Evolutionary conservation across 2,888 invertebrate genomes (phyloP), one percentile per base, ranked within the genome.

Genomic region (Epiblema foenella): DNA sequence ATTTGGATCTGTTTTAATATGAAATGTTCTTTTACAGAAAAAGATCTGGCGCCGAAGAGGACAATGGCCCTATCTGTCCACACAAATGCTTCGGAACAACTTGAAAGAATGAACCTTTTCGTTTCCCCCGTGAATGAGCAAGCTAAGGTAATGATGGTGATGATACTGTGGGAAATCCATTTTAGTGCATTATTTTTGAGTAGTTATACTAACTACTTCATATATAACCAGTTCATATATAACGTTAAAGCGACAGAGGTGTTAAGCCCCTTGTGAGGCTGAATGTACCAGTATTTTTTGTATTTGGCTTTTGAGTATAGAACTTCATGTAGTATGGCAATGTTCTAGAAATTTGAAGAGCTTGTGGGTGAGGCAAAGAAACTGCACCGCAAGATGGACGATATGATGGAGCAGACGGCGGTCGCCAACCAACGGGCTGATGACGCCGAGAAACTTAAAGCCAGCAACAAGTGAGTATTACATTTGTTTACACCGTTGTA

Each of bases 331-430:
- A 24, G 33, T 33, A 33, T 33, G 8, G 1, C 7, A 10, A 42
- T 20, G 8, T 37, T 51, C 77, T 78, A 93, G 81, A 89, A 93
- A 78, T 91, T 96, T 66, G 93, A 94, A 60, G 79, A 83, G 0
- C 83, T 97, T 0, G 94, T 95, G 76, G 90, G 94, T 24, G 91
- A 94, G 54, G 94, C 96, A 0, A 94, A 94, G 0, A 93, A 94
- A 8, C 94, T 97, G 66, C 95, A 95, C 69, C 90, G 91, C 1
- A 96, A 96, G 77, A 85, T 98, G 57, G 95, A 96, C 54, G 97
- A 98, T 82, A 92, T 98, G 77, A 91, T 94, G 56, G 94, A 95
- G 66, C 95, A 96, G 83, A 96, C 96, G 0, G 93, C 95, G 15
- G 88, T 94, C 17, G 95, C 97, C 0, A 93, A 95, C 42, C 91